These are phyloP conservation scores for Trichogramma pretiosum DNA, from an alignment of 1,140 invertebrate genomes.

Conservation along the genomic window DNA sequence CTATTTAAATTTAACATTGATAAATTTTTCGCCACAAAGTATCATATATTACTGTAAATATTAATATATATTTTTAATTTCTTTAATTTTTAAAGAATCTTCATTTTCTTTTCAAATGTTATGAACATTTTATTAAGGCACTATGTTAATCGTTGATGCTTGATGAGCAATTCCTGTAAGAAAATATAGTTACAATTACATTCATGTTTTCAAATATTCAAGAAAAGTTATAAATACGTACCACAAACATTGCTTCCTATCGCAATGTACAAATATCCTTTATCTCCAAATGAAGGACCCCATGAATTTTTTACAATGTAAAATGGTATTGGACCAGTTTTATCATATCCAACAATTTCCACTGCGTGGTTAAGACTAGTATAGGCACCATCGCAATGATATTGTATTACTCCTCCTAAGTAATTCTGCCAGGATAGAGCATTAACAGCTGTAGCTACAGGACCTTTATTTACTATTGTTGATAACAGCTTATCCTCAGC, in stretches of 20 bases:
- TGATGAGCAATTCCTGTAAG: slow-evolving; percentile 42
- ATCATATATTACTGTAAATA: too few relatives aligned
- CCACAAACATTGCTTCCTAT: slow-evolving; percentile 75
- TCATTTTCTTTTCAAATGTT: background rate
- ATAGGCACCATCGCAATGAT: slow-evolving; percentile 59
- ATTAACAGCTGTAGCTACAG: slow-evolving; percentile 72
- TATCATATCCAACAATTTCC: slow-evolving; percentile 76
- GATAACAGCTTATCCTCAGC: slow-evolving; percentile 59
- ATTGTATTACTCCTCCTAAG: slow-evolving; percentile 76
- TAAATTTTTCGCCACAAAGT: too few relatives aligned
- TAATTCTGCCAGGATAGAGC: slow-evolving; percentile 83
- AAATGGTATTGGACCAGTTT: slow-evolving; percentile 61
- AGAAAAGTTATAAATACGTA: slow-evolving; percentile 20
- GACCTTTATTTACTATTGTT: slow-evolving; percentile 60
- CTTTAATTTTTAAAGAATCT: background rate
- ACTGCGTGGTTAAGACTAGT: slow-evolving; percentile 74
- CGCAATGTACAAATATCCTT: slow-evolving; percentile 71
- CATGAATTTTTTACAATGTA: slow-evolving; percentile 84
- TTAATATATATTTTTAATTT: background rate
- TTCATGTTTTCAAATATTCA: background rate
- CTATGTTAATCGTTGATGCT: slow-evolving; percentile 39
- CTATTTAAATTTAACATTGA: too few relatives aligned
- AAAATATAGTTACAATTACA: slow-evolving; percentile 4
- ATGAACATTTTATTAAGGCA: slow-evolving; percentile 22
- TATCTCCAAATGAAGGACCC: slow-evolving; percentile 66